Evolutionary conservation across 2,888 invertebrate species (phyloP).

Genomic region (Netelia fuscicornis): DNA sequence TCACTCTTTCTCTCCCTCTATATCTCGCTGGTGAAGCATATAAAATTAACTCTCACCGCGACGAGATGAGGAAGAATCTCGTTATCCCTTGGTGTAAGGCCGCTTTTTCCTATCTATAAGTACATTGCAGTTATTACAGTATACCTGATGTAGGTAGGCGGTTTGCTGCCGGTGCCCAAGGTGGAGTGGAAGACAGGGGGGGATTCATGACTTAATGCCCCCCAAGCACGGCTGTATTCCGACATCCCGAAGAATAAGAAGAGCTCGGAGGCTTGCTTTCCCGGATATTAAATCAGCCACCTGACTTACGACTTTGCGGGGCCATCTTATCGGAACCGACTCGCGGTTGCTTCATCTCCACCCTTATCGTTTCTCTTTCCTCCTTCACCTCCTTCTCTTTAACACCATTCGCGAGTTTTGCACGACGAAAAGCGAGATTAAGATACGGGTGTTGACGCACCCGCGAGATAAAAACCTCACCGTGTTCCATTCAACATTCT

Average conservation of each 20-base stretch:
- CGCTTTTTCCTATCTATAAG: slow-evolving; percentile 35
- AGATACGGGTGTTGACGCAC: slow-evolving; percentile 63
- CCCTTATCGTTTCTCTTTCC: slow-evolving; percentile 2
- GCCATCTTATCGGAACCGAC: slow-evolving; percentile 56
- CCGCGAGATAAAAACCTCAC: slow-evolving; percentile 56
- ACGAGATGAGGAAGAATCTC: slow-evolving; percentile 62
- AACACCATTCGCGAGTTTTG: slow-evolving; percentile 17
- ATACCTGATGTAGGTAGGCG: slow-evolving; percentile 36
- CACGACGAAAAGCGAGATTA: slow-evolving; percentile 29
- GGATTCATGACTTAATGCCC: slow-evolving; percentile 60
- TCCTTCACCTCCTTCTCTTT: slow-evolving; percentile 8
- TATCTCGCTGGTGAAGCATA: slow-evolving; percentile 22
- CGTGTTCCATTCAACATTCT: slow-evolving; percentile 37
- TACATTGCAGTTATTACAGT: slow-evolving; percentile 62
- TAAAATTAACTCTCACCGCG: slow-evolving; percentile 57
- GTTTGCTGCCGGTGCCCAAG: slow-evolving; percentile 36
- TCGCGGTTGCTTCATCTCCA: slow-evolving; percentile 1
- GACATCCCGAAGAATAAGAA: slow-evolving; percentile 54
- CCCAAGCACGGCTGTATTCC: slow-evolving; percentile 23
- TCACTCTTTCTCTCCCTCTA: no score
- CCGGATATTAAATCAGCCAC: slow-evolving; percentile 68
- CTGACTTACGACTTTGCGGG: slow-evolving; percentile 65
- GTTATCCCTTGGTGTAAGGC: slow-evolving; percentile 53
- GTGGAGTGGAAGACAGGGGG: slow-evolving; percentile 6
- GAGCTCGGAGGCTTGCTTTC: slow-evolving; percentile 47